These are phyloP conservation scores for Anableps anableps DNA, from an alignment of 2,797 vertebrate species.

Conservation along the genomic window DNA sequence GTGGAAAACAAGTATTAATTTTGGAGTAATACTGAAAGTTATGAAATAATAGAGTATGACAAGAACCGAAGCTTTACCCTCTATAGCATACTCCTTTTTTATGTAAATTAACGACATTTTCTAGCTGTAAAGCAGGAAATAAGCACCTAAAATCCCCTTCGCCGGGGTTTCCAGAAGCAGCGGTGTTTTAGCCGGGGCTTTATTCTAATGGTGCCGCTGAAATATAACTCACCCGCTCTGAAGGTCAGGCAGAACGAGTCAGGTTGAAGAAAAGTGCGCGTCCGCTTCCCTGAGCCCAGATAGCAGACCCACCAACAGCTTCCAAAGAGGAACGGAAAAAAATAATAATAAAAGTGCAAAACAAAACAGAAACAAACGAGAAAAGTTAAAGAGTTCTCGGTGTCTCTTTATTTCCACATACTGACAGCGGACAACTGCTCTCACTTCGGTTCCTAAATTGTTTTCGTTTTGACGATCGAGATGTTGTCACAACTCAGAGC, in stretches of 20 bases:
- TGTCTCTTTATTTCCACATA: constrained; percentile 35
- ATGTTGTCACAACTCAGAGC: constrained; percentile 72
- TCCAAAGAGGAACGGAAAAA: not conserved
- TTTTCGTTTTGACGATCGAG: constrained; percentile 76
- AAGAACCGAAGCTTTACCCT: not conserved
- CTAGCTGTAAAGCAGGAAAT: not conserved
- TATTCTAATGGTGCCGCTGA: constrained; percentile 21
- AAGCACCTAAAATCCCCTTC: not conserved
- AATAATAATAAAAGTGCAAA: not conserved
- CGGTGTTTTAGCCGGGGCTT: constrained; percentile 5
- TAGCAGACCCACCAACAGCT: constrained; percentile 6
- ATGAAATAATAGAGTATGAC: not conserved
- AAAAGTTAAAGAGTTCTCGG: not conserved
- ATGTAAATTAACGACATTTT: not conserved
- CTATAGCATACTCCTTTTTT: not conserved
- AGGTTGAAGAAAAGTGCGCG: constrained; percentile 66
- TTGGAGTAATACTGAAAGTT: not conserved
- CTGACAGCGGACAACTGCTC: constrained; percentile 18
- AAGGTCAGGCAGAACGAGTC: constrained; percentile 83
- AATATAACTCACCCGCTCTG: constrained; percentile 82
- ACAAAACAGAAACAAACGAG: not conserved
- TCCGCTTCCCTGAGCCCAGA: constrained; percentile 36
- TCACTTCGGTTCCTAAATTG: constrained; percentile 62
- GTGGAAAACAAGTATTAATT: not conserved
- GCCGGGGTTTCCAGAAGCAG: not conserved